Evolutionary conservation across 2,888 invertebrate species (phyloP).

Genomic region (Andrena chrysosceles): DNA sequence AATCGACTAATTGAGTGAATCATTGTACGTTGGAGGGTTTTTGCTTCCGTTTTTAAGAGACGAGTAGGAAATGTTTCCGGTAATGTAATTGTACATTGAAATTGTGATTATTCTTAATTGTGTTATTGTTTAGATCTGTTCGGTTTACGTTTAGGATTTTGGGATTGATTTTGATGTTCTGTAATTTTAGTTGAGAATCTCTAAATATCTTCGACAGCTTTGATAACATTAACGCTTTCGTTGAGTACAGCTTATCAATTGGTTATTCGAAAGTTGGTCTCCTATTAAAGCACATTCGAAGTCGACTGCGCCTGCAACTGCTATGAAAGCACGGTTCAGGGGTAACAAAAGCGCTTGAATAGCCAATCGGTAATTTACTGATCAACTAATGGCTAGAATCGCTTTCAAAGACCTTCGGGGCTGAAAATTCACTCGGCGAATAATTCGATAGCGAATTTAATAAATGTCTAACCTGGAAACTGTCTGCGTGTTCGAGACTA

Average conservation of each 20-base stretch:
- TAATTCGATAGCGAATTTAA: constrained; percentile 21
- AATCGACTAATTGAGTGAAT: background rate
- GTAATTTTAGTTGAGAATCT: background rate
- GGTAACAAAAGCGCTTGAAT: constrained; percentile 48
- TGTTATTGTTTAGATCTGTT: background rate
- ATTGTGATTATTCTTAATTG: background rate
- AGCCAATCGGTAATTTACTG: constrained; percentile 61
- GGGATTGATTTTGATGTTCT: background rate
- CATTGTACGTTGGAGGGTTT: background rate
- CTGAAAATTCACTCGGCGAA: constrained; percentile 24
- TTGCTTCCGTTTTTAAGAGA: background rate
- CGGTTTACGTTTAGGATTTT: background rate
- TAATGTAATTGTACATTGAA: too few species aligned
- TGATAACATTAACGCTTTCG: background rate
- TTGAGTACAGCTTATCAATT: constrained; percentile 29
- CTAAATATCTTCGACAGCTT: constrained; percentile 12
- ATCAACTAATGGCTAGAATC: constrained; percentile 55
- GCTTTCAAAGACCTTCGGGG: constrained; percentile 48
- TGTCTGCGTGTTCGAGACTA: background rate
- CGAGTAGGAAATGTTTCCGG: too few species aligned
- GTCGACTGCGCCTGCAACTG: constrained; percentile 27
- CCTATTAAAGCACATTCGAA: constrained; percentile 32
- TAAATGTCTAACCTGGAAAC: background rate
- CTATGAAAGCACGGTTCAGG: constrained; percentile 39
- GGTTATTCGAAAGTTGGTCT: constrained; percentile 36